phyloP scores from a whole-genome alignment of 2,113 vertebrate species.

The Chaetura pelagica region DNA sequence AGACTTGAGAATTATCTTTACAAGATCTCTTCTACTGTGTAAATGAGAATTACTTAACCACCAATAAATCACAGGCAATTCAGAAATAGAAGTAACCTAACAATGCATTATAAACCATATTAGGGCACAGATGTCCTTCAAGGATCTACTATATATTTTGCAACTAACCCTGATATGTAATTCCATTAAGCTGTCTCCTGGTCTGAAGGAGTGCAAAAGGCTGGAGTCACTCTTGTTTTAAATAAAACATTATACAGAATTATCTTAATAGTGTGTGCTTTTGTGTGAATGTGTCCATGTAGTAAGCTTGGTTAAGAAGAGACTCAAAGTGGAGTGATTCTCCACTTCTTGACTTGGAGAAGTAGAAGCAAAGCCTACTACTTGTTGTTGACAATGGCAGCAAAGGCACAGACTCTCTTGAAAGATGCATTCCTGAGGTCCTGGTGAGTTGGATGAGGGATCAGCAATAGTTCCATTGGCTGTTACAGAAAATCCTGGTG shows the following conservation, averaged over 20 bases:
- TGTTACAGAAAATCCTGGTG: neutral
- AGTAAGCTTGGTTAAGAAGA: neutral
- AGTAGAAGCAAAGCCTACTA: neutral
- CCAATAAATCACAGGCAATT: neutral
- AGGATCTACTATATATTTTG: neutral
- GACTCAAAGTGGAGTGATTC: neutral
- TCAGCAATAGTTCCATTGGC: neutral
- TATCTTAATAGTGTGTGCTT: fast-evolving
- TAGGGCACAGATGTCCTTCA: neutral
- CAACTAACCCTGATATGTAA: neutral
- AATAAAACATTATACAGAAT: neutral
- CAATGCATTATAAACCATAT: neutral
- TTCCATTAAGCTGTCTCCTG: neutral
- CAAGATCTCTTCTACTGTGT: neutral
- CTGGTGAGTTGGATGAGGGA: neutral
- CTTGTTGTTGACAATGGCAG: neutral
- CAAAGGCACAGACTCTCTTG: neutral
- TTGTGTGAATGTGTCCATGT: fast-evolving
- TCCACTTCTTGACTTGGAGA: neutral
- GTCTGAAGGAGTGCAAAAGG: neutral
- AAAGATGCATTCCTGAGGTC: neutral
- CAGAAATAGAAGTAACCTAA: neutral
- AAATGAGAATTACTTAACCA: constrained; percentile 12
- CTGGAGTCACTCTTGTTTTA: neutral
- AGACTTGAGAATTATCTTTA: constrained; percentile 31